Base-by-base conservation (phyloP, 2,888 invertebrate species). In the Chaetoderma sp. region DNA sequence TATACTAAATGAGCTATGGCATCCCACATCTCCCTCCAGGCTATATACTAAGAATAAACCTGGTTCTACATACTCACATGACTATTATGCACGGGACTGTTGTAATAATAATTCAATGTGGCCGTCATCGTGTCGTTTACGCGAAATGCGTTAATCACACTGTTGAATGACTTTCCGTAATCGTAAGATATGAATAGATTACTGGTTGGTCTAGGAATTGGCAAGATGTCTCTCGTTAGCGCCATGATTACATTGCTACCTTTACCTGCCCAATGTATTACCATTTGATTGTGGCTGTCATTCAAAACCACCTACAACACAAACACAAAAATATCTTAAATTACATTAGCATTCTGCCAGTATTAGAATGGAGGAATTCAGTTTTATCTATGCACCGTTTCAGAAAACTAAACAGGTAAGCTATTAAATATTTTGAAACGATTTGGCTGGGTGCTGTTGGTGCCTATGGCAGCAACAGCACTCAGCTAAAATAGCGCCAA, bases 231-330 rank as follows among this genome's bases (percentile, higher is more conserved):
- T 75, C 92, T 89, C 1, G 94, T 94, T 70, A 95, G 88, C 79
- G 95, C 95, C 72, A 96, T 92, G 77, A 96, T 93, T 30, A 94
- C 93, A 86, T 93, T 91, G 67, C 94, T 93, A 23, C 92, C 92
- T 85, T 93, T 93, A 28, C 95, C 95, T 13, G 94, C 93, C 95
- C 96, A 96, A 86, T 95, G 94, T 10, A 96, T 94, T 90, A 95
- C 93, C 78, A 96, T 87, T 83, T 94, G 94, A 79, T 93, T 93
- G 83, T 96, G 95, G 71, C 91, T 92, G 87, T 95, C 95, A 87
- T 94, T 93, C 25, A 95, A 88, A 64, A 90, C 88, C 71, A 91
- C 90, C 95, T 95, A 89, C 33, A 88, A 87, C 80, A 52, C 72
- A 68, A 60, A 62, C 23, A 25, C 32, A 18, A 56, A 61, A 44